A percentile compares a stretch with the other conserved stretches of the same genome.
These are phyloP conservation scores for Lithobates pipiens DNA, from an alignment of 2,797 vertebrate genomes.

Conservation along the genomic window DNA sequence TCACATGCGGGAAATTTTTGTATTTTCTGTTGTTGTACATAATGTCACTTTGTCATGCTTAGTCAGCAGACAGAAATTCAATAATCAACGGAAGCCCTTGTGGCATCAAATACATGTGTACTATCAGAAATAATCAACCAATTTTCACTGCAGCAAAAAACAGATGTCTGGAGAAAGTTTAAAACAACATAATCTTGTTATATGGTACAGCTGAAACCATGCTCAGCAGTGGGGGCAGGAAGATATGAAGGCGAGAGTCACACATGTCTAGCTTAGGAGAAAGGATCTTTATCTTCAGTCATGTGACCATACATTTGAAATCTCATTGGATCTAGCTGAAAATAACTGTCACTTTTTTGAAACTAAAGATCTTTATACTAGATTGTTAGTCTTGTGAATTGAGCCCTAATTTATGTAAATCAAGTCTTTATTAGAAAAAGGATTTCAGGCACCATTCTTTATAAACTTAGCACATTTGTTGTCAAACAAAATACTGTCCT, in stretches of 20 bases:
- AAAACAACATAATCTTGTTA: constrained; percentile 46
- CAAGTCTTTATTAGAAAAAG: not conserved
- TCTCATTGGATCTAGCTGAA: no score
- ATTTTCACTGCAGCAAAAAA: constrained; percentile 46
- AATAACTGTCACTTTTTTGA: no score
- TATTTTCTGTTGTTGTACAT: not conserved
- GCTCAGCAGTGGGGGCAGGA: not conserved
- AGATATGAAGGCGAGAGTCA: not conserved
- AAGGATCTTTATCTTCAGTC: no score
- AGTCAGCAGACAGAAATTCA: constrained; percentile 40
- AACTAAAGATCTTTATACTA: no score
- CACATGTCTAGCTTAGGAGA: no score
- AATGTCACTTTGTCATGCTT: constrained; percentile 31
- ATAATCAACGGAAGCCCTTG: constrained; percentile 37
- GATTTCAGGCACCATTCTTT: constrained; percentile 3
- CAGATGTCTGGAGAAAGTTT: constrained; percentile 49
- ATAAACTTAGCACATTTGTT: not conserved
- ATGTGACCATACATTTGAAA: no score
- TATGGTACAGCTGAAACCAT: not conserved
- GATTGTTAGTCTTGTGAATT: no score
- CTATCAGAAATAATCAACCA: constrained; percentile 48
- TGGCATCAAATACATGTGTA: constrained; percentile 45
- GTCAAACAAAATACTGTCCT: no score
- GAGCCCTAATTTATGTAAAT: no score
- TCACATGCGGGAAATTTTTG: not conserved